A percentile compares a stretch with the other conserved stretches of the same genome.
These are phyloP conservation scores for Pomacea canaliculata DNA, from an alignment of 2,888 invertebrate species.

Conservation along the genomic window DNA sequence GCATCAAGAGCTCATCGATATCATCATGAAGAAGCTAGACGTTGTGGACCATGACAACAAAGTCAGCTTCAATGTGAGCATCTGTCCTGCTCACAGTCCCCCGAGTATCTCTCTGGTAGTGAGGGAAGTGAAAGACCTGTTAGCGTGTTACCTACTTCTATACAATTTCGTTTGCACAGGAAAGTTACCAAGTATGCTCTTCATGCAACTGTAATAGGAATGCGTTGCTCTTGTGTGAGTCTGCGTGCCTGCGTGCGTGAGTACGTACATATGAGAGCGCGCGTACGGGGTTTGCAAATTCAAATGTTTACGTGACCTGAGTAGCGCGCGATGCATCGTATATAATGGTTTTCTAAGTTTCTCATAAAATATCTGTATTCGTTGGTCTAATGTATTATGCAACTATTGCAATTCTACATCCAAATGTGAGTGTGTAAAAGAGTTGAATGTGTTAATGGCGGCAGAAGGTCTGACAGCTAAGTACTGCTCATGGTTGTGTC, in stretches of 20 bases:
- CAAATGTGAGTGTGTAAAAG: too few relatives aligned
- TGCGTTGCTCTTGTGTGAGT: too few relatives aligned
- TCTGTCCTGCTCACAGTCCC: not conserved
- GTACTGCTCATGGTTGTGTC: not conserved
- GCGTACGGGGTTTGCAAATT: not conserved
- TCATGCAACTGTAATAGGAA: too few relatives aligned
- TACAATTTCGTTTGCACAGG: not conserved
- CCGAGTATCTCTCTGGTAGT: too few relatives aligned
- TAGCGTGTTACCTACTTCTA: too few relatives aligned
- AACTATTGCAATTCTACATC: too few relatives aligned
- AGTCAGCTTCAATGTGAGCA: slow-evolving; percentile 13
- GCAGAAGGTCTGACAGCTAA: not conserved
- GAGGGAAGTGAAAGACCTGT: too few relatives aligned
- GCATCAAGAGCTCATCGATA: slow-evolving; percentile 26
- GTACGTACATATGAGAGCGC: not conserved
- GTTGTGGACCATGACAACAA: slow-evolving; percentile 25
- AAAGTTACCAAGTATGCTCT: too few relatives aligned
- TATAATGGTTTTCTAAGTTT: too few relatives aligned
- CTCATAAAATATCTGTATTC: too few relatives aligned
- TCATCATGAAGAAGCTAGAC: slow-evolving; percentile 22
- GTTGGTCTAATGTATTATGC: too few relatives aligned
- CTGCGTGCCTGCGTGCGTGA: too few relatives aligned
- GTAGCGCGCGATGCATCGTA: not conserved
- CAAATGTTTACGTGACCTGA: not conserved
- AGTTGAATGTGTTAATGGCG: not conserved